Evolutionary conservation across 2,797 vertebrate genomes (phyloP), one percentile per base, ranked within the genome.

Genomic region (Tapirus indicus): DNA sequence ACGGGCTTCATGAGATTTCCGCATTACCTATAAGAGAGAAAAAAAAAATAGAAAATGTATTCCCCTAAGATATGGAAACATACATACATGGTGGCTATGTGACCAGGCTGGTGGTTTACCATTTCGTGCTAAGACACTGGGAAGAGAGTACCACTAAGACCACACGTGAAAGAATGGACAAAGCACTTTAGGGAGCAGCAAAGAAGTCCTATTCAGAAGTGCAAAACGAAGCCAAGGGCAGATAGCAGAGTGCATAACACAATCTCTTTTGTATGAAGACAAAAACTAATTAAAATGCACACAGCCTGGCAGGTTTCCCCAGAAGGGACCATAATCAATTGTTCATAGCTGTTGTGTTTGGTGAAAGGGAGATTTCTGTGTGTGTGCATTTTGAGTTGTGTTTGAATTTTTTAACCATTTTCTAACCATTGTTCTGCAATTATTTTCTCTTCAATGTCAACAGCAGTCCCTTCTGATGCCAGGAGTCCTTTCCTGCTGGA

Each of bases 21-120:
- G 99, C 99, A 99, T 99, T 52, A 99, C 99, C 99, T 99, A 93
- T 2, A 69, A 85, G 88, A 95, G 5, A 27, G n/a, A n/a, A n/a
- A 95, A 93, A 41, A 83, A 93, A 25, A 1, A 35, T 1, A 49
- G 35, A 74, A 35, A 9, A 1, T 0, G 13, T 18, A 0, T 16
- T 54, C 47, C 21, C 27, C n/a, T 4, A 32, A 23, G 66, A 29
- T 0, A 12, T 1, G 21, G 92, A 69, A 52, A 35, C 14, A 18
- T 1, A 47, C 4, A 20, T 0, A 6, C 4, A 20, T 0, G 6
- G 58, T 25, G 56, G 68, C 82, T 1, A 1, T 0, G 0, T 0
- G 64, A 12, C 11, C 35, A 52, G 64, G 66, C 38, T 5, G 18
- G 84, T 0, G 0, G 32, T 27, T 25, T 14, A 21, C 64, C 17